phyloP scores from a whole-genome alignment of 1,140 invertebrate genomes.

The Tetragonula clypearis region DNA sequence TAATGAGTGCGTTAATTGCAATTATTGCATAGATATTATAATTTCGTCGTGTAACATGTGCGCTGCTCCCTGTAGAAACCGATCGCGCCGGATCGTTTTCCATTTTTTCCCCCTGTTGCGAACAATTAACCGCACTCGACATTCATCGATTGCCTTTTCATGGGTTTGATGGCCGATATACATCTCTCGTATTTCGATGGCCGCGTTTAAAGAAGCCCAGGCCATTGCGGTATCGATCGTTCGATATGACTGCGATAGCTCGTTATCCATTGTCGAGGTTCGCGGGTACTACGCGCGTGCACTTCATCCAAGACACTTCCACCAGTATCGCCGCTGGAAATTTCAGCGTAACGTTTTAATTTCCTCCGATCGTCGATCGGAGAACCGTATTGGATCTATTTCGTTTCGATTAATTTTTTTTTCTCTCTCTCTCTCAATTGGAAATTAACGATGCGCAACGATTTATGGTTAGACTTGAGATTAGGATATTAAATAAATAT shows the following conservation, averaged over 20 bases:
- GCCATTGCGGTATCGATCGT: conserved; percentile 45
- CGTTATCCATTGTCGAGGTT: conserved; percentile 47
- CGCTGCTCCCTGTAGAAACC: no score
- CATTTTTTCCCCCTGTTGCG: neutral
- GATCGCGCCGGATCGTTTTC: neutral
- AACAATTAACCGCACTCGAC: neutral
- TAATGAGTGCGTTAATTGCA: conserved; percentile 3
- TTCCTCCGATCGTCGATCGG: no score
- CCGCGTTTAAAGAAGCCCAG: conserved; percentile 39
- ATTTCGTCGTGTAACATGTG: no score
- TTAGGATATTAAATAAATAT: no score
- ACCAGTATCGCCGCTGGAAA: conserved; percentile 10
- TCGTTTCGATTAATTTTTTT: no score
- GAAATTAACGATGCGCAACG: no score
- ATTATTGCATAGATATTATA: neutral
- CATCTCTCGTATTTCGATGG: conserved; percentile 3
- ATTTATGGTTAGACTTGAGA: no score
- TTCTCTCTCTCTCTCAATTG: no score
- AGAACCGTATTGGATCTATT: no score
- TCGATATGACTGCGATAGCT: conserved; percentile 34
- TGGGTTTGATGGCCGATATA: neutral
- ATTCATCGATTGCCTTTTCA: neutral
- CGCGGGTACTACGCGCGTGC: conserved; percentile 9
- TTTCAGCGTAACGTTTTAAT: conserved; percentile 11
- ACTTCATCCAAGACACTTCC: conserved; percentile 52